phyloP scores from a whole-genome alignment of 2,113 vertebrate genomes.

The Chloebia gouldiae region DNA sequence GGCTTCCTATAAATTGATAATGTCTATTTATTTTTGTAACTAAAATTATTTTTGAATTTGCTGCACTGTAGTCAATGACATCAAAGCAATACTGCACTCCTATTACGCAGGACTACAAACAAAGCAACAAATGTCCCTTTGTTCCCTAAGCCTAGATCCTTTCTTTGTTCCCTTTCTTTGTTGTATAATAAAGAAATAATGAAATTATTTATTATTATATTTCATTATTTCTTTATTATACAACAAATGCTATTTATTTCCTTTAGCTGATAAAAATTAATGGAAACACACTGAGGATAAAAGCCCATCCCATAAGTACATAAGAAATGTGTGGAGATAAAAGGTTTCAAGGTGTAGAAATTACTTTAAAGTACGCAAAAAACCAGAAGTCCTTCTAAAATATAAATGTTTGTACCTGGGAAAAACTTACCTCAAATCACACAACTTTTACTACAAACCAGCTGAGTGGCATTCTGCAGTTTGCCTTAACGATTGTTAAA shows the following conservation, averaged over 20 bases:
- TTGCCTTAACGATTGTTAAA: background rate
- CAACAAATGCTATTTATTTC: background rate
- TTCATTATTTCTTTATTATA: conserved; percentile 11
- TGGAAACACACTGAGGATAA: background rate
- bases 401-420: background rate
- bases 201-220: too few relatives aligned
- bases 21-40: background rate
- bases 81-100: background rate
- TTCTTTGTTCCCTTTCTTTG: conserved; percentile 29
- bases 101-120: background rate
- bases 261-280: conserved; percentile 1
- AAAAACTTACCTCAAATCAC: background rate
- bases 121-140: background rate
- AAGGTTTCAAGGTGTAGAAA: background rate
- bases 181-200: too few relatives aligned
- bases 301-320: background rate
- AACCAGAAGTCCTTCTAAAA: background rate
- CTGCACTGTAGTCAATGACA: background rate
- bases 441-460: background rate
- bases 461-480: accelerated
- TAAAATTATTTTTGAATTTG: background rate
- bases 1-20: background rate
- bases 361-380: background rate
- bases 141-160: background rate
- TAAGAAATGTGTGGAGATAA: background rate